Evolutionary conservation across 2,797 vertebrate genomes (phyloP), one percentile per base, ranked within the genome.

Genomic region (Sebastes diaconus): DNA sequence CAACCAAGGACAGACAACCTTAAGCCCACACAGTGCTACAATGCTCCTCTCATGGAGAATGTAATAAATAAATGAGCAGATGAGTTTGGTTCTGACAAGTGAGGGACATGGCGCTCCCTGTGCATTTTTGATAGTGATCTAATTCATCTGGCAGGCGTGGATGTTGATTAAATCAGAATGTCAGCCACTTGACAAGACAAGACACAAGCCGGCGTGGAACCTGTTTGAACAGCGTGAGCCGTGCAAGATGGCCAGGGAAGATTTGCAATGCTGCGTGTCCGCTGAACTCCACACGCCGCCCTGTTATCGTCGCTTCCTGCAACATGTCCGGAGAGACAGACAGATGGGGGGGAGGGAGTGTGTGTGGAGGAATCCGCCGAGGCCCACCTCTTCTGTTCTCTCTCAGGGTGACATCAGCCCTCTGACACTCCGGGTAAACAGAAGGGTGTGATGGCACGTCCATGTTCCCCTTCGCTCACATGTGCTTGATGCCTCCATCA

Each of bases 121-220:
- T 94, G 93, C 95, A 94, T 95, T 96, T 96, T 94, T 96, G 95
- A 96, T 95, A 94, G 93, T 86, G 95, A 96, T 96, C 95, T 96
- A 95, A 96, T 96, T 96, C 94, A 93, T 95, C 92, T 96, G 95
- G 95, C 95, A 96, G 95, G 91, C 90, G 87, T 88, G 95, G 93
- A 95, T 95, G 95, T 95, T 96, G 95, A 96, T 96, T 95, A 95
- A 95, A 96, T 96, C 95, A 94, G 95, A 95, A 95, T 91, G 95
- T 95, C 96, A 95, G 95, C 92, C 93, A 94, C 95, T 95, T 96
- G 96, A 96, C 95, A 94, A 95, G 96, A 96, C 92, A 87, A 94
- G 95, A 95, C 95, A 90, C 89, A 92, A 93, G 91, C 90, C 84
- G 89, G 92, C 89, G 86, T 90, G 75, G 93, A 94, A 94, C 94